Evolutionary conservation across 2,888 invertebrate genomes (phyloP).

Genomic region (Scelioninae gen. 1): DNA sequence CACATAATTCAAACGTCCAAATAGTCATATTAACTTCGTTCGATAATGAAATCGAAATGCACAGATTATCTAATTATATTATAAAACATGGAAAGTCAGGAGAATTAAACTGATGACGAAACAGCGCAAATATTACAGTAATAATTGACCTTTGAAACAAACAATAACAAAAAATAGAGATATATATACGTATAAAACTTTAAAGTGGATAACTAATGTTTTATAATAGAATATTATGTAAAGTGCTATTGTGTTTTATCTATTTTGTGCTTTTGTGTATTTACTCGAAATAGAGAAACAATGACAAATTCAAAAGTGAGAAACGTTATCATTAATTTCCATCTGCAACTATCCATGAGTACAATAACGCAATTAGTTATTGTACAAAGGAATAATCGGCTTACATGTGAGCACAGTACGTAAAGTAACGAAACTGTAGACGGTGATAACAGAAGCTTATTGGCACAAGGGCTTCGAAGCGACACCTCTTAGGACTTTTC

Average conservation of each 20-base stretch:
- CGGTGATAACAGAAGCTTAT: slow-evolving; percentile 74
- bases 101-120: no score
- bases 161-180: no score
- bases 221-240: slow-evolving; percentile 38
- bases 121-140: no score
- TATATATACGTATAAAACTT: background rate
- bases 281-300: slow-evolving; percentile 71
- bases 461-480: slow-evolving; percentile 68
- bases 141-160: no score
- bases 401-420: slow-evolving; percentile 68
- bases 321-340: slow-evolving; percentile 68
- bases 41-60: no score
- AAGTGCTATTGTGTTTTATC: slow-evolving; percentile 68
- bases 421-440: slow-evolving; percentile 71
- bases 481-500: slow-evolving; percentile 62
- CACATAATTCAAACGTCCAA: no score
- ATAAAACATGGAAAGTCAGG: no score
- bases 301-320: slow-evolving; percentile 71
- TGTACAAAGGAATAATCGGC: slow-evolving; percentile 71
- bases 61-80: no score
- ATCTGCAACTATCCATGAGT: slow-evolving; percentile 64
- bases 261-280: slow-evolving; percentile 67
- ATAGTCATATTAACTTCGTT: no score
- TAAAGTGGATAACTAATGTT: slow-evolving; percentile 8
- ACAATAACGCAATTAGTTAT: slow-evolving; percentile 69